Percentiles rank a stretch among this genome's conserved stretches.
Evolutionary conservation across 2,113 vertebrate genomes (phyloP).

Genomic region (Aldabrachelys gigantea): DNA sequence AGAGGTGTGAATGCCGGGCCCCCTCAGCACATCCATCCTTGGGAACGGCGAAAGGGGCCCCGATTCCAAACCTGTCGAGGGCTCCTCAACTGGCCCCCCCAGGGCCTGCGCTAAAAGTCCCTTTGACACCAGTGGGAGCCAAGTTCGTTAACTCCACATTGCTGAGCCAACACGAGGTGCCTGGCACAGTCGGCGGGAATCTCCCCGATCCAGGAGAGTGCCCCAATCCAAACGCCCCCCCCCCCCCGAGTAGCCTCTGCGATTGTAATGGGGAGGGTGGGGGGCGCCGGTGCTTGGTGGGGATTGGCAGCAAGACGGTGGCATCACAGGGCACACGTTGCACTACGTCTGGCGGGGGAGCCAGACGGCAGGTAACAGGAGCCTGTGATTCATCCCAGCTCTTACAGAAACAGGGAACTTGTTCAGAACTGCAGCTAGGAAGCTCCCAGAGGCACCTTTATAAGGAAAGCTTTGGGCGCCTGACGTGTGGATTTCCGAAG

Average conservation of each 20-base stretch:
- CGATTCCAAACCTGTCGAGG: background rate
- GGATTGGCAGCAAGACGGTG: background rate
- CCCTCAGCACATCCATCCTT: background rate
- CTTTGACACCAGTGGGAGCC: background rate
- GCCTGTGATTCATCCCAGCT: background rate
- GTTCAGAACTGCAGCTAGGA: background rate
- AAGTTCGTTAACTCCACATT: accelerated
- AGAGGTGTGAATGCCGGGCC: background rate
- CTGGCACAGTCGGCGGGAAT: background rate
- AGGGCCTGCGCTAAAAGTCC: background rate
- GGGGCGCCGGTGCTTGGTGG: background rate
- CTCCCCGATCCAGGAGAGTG: background rate
- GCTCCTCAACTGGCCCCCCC: no score
- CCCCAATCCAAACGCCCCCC: background rate
- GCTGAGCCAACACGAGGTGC: background rate
- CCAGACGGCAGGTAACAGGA: background rate
- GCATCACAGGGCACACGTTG: background rate
- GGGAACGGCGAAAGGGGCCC: background rate
- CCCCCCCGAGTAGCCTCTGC: accelerated
- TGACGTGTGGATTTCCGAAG: background rate
- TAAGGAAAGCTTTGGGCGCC: background rate
- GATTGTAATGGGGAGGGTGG: background rate
- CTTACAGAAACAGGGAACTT: background rate
- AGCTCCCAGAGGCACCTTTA: background rate
- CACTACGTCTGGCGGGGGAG: background rate